Conservation (phyloP, 2,797 vertebrate genomes). For the Apogon hyalosoma region DNA sequence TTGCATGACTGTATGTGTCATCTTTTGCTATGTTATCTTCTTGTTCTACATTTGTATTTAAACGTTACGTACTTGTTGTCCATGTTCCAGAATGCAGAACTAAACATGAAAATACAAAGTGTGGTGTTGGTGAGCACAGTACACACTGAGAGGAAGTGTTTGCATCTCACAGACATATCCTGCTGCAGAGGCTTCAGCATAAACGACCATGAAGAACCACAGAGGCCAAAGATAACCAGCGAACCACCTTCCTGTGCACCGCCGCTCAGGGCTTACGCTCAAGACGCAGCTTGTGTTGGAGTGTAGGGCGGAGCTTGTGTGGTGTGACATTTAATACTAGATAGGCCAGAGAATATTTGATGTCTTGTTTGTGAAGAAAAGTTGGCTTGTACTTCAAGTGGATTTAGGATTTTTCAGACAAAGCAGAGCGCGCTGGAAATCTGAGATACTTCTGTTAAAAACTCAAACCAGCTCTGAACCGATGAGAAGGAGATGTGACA, state of each 20-base stretch:
- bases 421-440: slow-evolving; percentile 8
- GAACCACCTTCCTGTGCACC: slow-evolving; percentile 48
- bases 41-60: too few relatives aligned
- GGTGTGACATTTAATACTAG: slow-evolving; percentile 7
- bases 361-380: slow-evolving; percentile 13
- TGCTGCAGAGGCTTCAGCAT: slow-evolving; percentile 34
- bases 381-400: neutral
- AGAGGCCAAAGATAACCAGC: slow-evolving; percentile 49
- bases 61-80: too few relatives aligned
- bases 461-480: slow-evolving; percentile 32
- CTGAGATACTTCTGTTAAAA: slow-evolving; percentile 16
- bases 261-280: slow-evolving; percentile 8
- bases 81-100: neutral
- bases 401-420: slow-evolving; percentile 17
- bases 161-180: slow-evolving; percentile 51
- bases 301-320: neutral
- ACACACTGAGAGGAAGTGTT: slow-evolving; percentile 59
- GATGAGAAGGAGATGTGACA: slow-evolving; percentile 18
- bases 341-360: neutral
- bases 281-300: neutral
- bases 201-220: slow-evolving; percentile 24
- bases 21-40: too few relatives aligned
- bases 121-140: slow-evolving; percentile 32
- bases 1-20: neutral
- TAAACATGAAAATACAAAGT: slow-evolving; percentile 25